Evolutionary conservation across 2,888 invertebrate genomes (phyloP).

Genomic region (Dicyrtoma fusca): DNA sequence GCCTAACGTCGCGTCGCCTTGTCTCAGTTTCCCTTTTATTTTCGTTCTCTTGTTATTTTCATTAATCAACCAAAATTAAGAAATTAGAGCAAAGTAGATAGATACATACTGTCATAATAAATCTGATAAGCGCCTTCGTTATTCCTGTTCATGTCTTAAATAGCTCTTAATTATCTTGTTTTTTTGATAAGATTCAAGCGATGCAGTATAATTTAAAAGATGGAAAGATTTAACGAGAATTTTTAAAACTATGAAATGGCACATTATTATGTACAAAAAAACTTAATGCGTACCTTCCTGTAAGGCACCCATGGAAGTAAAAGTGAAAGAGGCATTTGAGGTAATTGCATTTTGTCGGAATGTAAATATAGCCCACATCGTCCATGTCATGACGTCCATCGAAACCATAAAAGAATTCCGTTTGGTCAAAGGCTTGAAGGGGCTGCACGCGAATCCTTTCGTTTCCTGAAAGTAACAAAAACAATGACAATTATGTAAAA

Average conservation of each 20-base stretch:
- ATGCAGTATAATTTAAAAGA: no score
- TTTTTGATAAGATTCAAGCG: no score
- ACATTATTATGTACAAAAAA: no score
- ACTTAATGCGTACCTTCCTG: slow-evolving; percentile 46
- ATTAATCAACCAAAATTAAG: not conserved
- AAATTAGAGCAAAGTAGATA: no score
- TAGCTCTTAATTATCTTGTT: no score
- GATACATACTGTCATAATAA: no score
- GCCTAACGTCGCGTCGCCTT: no score
- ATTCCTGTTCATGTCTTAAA: not conserved
- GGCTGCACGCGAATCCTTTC: slow-evolving; percentile 22
- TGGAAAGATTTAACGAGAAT: no score
- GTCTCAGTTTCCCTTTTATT: no score
- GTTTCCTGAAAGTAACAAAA: not conserved
- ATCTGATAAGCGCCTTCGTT: no score
- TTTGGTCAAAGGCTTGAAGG: slow-evolving; percentile 50
- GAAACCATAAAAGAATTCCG: slow-evolving; percentile 49
- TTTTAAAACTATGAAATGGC: no score
- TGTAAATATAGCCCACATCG: slow-evolving; percentile 46
- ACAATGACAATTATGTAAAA: no score
- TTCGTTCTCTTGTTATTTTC: not conserved
- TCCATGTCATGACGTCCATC: slow-evolving; percentile 46
- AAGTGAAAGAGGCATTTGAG: slow-evolving; percentile 48
- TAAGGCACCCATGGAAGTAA: slow-evolving; percentile 53
- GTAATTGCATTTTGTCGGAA: slow-evolving; percentile 45